Conservation (phyloP, 2,113 vertebrate species). For the Leucosticte australis region DNA sequence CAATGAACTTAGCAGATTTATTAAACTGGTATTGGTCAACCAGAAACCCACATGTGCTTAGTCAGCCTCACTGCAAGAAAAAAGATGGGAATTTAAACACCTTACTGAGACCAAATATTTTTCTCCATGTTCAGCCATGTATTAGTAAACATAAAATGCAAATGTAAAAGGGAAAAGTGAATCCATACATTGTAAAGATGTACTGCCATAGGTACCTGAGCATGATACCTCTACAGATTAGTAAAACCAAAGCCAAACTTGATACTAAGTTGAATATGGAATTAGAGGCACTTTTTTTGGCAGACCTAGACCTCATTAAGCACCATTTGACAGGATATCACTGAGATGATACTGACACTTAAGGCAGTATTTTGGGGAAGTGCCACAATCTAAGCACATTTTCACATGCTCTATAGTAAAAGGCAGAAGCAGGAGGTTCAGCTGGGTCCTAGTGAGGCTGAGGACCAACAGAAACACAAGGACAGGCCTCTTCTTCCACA, state of each 20-base stretch:
- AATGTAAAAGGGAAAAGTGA: neutral
- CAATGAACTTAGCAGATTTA: neutral
- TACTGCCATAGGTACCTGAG: accelerated
- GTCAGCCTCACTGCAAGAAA: neutral
- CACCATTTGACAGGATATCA: neutral
- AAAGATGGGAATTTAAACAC: neutral
- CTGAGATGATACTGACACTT: neutral
- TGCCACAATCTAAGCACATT: neutral
- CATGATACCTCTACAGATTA: accelerated
- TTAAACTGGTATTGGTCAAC: neutral
- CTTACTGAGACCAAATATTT: neutral
- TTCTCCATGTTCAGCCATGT: neutral
- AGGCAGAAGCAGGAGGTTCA: neutral
- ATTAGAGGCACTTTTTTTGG: neutral
- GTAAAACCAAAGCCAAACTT: neutral
- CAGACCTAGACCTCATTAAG: neutral
- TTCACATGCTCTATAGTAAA: neutral
- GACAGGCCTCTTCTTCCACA: neutral
- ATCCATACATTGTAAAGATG: neutral
- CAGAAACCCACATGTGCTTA: neutral
- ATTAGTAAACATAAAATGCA: neutral
- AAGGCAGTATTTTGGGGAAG: neutral
- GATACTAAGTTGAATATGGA: neutral
- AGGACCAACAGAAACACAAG: neutral
- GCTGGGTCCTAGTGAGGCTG: neutral